Evolutionary conservation across 2,113 vertebrate species (phyloP).

Genomic region (Centrocercus urophasianus): DNA sequence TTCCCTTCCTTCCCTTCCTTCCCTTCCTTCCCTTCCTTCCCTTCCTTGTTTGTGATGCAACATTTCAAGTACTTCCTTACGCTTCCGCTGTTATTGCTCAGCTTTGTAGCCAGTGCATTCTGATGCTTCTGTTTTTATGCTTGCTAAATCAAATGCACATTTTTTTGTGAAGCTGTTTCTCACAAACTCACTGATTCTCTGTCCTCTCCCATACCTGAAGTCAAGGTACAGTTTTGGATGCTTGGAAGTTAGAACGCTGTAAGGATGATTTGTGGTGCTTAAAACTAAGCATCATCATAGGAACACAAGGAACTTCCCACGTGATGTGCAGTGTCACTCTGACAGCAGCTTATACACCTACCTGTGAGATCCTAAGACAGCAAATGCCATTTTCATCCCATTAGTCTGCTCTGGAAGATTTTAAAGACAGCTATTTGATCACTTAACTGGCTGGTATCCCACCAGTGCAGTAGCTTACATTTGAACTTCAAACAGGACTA

Average conservation of each 20-base stretch:
- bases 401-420: neutral
- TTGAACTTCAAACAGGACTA: neutral
- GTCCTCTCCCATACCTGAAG: neutral
- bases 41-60: no score
- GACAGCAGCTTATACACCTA: neutral
- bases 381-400: neutral
- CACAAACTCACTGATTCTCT: fast-evolving
- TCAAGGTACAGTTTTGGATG: neutral
- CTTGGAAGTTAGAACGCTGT: neutral
- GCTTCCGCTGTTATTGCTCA: neutral
- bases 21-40: no score
- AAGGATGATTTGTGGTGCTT: neutral
- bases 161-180: neutral
- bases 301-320: neutral
- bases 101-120: neutral
- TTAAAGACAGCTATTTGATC: neutral
- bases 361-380: neutral
- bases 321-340: neutral
- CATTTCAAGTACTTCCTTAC: neutral
- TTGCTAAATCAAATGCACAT: neutral
- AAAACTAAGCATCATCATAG: fast-evolving
- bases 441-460: neutral
- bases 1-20: no score
- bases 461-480: neutral
- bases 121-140: neutral